Conservation (phyloP, 2,113 vertebrate genomes). For the Glaucomys volans region DNA sequence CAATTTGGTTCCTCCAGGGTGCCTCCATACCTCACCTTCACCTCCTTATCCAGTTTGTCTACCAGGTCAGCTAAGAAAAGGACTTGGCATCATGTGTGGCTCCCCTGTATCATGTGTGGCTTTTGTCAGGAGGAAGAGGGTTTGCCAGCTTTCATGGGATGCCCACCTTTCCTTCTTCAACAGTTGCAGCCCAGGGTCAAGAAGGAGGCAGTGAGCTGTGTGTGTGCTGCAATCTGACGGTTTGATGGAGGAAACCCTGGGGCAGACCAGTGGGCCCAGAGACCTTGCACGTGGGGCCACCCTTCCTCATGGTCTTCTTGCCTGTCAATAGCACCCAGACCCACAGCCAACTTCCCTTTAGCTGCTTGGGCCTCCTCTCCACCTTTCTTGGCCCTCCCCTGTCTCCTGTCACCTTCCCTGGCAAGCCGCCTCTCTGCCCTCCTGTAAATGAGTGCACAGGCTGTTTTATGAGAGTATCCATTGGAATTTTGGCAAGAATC, state of each 20-base stretch:
- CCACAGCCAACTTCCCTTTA: background rate
- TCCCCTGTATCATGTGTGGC: background rate
- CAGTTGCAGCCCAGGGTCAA: background rate
- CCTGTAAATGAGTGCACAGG: accelerated
- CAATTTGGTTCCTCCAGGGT: background rate
- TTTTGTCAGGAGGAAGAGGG: background rate
- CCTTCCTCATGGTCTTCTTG: background rate
- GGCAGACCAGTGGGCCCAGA: background rate
- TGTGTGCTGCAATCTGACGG: background rate
- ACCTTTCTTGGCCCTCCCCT: background rate
- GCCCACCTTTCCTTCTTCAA: no score
- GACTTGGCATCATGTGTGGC: background rate
- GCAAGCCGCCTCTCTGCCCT: background rate
- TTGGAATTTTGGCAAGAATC: background rate
- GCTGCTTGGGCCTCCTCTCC: background rate
- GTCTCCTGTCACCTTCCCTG: background rate
- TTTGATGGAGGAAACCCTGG: background rate
- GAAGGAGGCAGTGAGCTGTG: background rate
- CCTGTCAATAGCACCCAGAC: no score
- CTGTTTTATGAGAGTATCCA: accelerated
- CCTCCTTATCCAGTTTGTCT: background rate
- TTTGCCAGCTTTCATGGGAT: background rate
- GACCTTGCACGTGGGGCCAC: no score
- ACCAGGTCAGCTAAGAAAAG: background rate
- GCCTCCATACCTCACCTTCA: background rate